phyloP scores from a whole-genome alignment of 2,888 invertebrate genomes.

The Girardia tigrina region DNA sequence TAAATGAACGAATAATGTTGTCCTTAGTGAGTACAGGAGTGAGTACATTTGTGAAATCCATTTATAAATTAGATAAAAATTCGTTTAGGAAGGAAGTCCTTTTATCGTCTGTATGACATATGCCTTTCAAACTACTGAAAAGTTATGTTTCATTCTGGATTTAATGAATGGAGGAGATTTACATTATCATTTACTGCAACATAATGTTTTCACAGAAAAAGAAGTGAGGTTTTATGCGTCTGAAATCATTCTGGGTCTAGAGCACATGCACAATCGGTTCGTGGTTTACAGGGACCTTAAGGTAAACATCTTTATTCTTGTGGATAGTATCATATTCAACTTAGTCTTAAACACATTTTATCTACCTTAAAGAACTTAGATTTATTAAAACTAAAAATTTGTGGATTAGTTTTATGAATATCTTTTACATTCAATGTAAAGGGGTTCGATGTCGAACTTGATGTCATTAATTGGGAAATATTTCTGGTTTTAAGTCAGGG shows the following conservation, averaged over 20 bases:
- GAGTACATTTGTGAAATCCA: too few species aligned
- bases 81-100: slow-evolving; percentile 78
- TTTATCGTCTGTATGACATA: slow-evolving; percentile 99
- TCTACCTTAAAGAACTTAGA: too few species aligned
- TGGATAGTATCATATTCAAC: too few species aligned
- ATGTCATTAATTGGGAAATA: too few species aligned
- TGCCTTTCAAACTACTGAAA: slow-evolving; percentile 94
- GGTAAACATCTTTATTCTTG: too few species aligned
- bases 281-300: slow-evolving; percentile 76
- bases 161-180: slow-evolving; percentile 98
- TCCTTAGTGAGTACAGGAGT: slow-evolving; percentile 97
- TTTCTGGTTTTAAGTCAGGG: too few species aligned
- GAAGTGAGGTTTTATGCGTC: slow-evolving; percentile 99
- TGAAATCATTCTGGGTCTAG: slow-evolving; percentile 84
- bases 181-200: slow-evolving; percentile 95
- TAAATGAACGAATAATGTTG: slow-evolving; percentile 97
- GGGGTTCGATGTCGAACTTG: too few species aligned
- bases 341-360: too few species aligned
- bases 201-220: slow-evolving; percentile 92
- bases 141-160: slow-evolving; percentile 95
- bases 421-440: too few species aligned
- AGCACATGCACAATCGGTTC: slow-evolving; percentile 96
- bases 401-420: too few species aligned
- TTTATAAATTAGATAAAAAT: neutral
- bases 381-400: too few species aligned